A percentile compares a stretch with the other conserved stretches of the same genome.
These are phyloP conservation scores for Dipodomys ordii DNA, from an alignment of 2,113 vertebrate species.

Conservation along the genomic window DNA sequence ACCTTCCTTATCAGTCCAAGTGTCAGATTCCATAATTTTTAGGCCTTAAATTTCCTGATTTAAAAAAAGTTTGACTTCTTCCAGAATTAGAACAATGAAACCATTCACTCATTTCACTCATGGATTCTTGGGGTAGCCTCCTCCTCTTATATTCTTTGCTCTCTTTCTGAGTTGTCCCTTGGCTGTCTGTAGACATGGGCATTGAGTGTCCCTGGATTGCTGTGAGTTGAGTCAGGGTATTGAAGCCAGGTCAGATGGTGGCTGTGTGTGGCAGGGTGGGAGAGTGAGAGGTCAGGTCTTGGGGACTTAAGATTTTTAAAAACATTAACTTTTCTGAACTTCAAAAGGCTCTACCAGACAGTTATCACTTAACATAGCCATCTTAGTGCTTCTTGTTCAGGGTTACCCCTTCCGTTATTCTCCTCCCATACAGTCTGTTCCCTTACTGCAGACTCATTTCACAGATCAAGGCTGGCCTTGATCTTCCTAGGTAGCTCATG, in stretches of 20 bases:
- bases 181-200: neutral
- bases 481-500: too few relatives aligned
- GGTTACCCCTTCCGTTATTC: too few relatives aligned
- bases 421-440: too few relatives aligned
- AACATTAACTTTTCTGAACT: too few relatives aligned
- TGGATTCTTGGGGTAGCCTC: neutral
- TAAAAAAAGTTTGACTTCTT: neutral
- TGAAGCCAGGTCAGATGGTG: rapidly evolving
- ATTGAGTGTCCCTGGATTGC: neutral
- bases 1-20: neutral
- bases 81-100: neutral
- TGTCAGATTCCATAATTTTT: neutral
- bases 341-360: too few relatives aligned
- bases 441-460: too few relatives aligned
- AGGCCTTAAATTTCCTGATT: neutral
- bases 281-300: neutral
- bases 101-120: neutral
- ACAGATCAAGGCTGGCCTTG: too few relatives aligned
- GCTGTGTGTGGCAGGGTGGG: too few relatives aligned
- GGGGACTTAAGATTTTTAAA: too few relatives aligned
- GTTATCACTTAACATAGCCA: too few relatives aligned
- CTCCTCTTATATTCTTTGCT: neutral
- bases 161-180: neutral
- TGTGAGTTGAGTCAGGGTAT: neutral
- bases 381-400: too few relatives aligned